Evolutionary conservation across 2,797 vertebrate genomes (phyloP).

Genomic region (Rhinella marina): DNA sequence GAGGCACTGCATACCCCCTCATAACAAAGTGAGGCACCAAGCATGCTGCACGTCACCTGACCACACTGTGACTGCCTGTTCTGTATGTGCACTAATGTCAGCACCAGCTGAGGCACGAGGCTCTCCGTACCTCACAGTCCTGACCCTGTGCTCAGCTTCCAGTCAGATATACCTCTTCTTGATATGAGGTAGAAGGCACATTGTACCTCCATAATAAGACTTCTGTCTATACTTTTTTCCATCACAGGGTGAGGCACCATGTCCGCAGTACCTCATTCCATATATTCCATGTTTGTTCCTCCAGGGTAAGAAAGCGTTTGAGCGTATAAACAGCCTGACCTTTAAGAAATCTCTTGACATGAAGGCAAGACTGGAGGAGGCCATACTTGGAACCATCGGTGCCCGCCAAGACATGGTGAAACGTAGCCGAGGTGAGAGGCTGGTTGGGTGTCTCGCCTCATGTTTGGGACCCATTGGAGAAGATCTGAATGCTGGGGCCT

Average conservation of each 20-base stretch:
- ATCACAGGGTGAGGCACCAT: neutral
- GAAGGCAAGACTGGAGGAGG: slow-evolving; percentile 91
- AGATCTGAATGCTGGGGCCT: neutral
- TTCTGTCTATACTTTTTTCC: neutral
- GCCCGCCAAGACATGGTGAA: slow-evolving; percentile 94
- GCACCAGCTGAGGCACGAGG: too few species aligned
- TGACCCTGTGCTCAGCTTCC: too few species aligned
- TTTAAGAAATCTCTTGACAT: slow-evolving; percentile 96
- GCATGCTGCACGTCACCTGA: too few species aligned
- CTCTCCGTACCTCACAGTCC: too few species aligned
- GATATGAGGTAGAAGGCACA: neutral
- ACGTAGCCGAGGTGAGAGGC: slow-evolving; percentile 81
- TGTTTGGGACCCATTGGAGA: neutral
- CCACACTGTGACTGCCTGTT: too few species aligned
- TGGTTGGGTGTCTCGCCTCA: neutral
- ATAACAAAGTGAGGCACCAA: neutral
- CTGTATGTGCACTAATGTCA: neutral
- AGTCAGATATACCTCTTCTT: too few species aligned
- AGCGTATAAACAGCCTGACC: slow-evolving; percentile 90
- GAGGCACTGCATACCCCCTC: neutral
- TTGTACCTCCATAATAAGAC: neutral
- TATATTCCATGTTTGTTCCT: neutral
- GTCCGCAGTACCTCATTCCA: neutral
- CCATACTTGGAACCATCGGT: slow-evolving; percentile 88
- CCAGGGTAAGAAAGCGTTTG: slow-evolving; percentile 86